A percentile compares a stretch with the other conserved stretches of the same genome.
phyloP scores from a whole-genome alignment of 2,113 vertebrate genomes.

The Ivindomyrus marchei region DNA sequence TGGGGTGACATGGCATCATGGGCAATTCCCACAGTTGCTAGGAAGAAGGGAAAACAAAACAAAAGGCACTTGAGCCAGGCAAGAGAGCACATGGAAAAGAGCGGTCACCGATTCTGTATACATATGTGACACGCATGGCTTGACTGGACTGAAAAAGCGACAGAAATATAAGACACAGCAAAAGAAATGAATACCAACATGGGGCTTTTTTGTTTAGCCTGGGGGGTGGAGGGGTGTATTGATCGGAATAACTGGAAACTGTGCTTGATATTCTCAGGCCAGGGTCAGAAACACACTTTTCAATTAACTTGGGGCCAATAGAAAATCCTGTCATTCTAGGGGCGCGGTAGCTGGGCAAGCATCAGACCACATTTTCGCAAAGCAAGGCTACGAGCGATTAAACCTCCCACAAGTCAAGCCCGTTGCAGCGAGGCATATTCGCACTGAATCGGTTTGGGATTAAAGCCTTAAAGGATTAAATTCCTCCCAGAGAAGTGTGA shows the following conservation, averaged over 20 bases:
- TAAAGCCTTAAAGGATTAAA: slow-evolving; percentile 2
- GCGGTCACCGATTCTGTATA: not conserved
- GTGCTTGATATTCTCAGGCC: not conserved
- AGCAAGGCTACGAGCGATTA: not conserved
- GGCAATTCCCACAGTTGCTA: not conserved
- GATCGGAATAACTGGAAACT: not conserved
- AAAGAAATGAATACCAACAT: not conserved
- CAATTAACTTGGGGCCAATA: not conserved
- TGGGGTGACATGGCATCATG: not conserved
- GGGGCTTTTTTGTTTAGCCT: not conserved
- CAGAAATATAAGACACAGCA: not conserved
- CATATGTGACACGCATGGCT: not conserved
- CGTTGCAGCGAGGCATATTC: not conserved
- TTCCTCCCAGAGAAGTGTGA: not conserved
- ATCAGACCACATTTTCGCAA: not conserved
- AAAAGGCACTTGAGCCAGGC: slow-evolving; percentile 2
- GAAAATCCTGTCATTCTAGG: not conserved
- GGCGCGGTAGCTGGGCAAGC: not conserved
- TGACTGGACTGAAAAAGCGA: not conserved
- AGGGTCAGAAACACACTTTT: not conserved
- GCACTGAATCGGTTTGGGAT: not conserved
- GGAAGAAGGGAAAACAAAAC: not conserved
- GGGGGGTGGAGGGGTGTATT: not conserved
- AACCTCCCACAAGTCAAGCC: not conserved
- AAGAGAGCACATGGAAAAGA: not conserved